Base-by-base conservation (phyloP, 2,888 invertebrate species). In the Drosophila atripex region DNA sequence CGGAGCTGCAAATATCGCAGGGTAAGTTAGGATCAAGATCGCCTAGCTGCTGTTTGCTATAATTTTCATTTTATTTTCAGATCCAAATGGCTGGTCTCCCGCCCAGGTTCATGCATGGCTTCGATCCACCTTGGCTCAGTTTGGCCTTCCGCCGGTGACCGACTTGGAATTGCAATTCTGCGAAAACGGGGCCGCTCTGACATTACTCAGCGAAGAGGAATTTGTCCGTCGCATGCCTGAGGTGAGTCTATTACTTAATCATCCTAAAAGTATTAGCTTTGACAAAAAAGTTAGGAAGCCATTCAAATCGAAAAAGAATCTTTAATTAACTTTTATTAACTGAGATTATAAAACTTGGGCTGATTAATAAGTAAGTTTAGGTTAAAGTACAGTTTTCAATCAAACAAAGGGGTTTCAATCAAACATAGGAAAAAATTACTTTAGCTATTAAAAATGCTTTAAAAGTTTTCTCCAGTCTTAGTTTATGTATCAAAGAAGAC, bases 31-130 rank as follows among this genome's bases (percentile, higher is more conserved):
- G 2, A 25, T 3, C 14, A 1, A 3, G 9, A 8, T 5, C n/a
- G 1, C 2, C n/a, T 35, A 35, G n/a, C 35, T 35, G 12, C 0
- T 5, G 8, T 1, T 2, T 2, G 7, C 2, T 28, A 35, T 14
- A 50, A 50, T 6, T 6, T 6, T 1, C 2, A 1, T 3, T 5
- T 21, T 35, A 8, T 12, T 8, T 8, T 3, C 11, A 98, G 98
- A 98, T 94, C 98, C 98, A 74, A 94, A 94, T 89, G 94, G 95
- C 85, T 98, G 98, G 98, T 95, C 95, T 80, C 93, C 94, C 14
- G 94, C 94, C 66, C 96, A 98, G 90, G 97, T 97, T 50, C 95
- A 96, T 76, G 94, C 96, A 21, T 98, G 98, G 98, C 93, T 98
- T 68, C 94, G 95, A 90, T 97, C 96, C 94, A 97, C 97, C 80